A percentile compares a stretch with the other conserved stretches of the same genome.
Evolutionary conservation across 2,113 vertebrate genomes (phyloP).

Genomic region (Heterotilapia buettikoferi): DNA sequence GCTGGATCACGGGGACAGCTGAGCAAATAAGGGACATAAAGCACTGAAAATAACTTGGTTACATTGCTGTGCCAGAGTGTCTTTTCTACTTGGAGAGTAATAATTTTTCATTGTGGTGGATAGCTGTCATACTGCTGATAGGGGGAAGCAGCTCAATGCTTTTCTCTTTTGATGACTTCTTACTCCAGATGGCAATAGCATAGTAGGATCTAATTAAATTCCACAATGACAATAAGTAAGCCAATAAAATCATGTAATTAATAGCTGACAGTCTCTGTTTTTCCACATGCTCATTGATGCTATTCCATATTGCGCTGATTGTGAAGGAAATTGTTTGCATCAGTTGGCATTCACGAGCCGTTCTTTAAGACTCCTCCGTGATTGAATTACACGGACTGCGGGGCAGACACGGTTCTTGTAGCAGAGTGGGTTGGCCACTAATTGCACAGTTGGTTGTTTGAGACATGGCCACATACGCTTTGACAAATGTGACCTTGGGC

Average conservation of each 20-base stretch:
- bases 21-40: constrained; percentile 14
- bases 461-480: neutral
- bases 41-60: constrained; percentile 8
- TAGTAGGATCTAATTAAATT: constrained; percentile 38
- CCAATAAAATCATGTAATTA: constrained; percentile 41
- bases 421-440: neutral
- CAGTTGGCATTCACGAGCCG: neutral
- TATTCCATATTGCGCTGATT: neutral
- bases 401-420: neutral
- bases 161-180: constrained; percentile 19
- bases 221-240: constrained; percentile 12
- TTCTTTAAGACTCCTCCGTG: neutral
- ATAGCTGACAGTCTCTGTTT: constrained; percentile 3
- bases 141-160: neutral
- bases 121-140: constrained; percentile 26
- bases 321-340: neutral
- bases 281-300: neutral
- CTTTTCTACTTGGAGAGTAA: constrained; percentile 3
- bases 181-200: constrained; percentile 30
- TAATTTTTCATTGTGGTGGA: constrained; percentile 27
- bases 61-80: neutral
- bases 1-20: neutral
- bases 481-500: neutral
- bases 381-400: neutral
- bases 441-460: neutral